Percentiles rank a stretch among this genome's conserved stretches.
These are phyloP conservation scores for Antheraea assamensis DNA, from an alignment of 2,888 invertebrate genomes.

Conservation along the genomic window DNA sequence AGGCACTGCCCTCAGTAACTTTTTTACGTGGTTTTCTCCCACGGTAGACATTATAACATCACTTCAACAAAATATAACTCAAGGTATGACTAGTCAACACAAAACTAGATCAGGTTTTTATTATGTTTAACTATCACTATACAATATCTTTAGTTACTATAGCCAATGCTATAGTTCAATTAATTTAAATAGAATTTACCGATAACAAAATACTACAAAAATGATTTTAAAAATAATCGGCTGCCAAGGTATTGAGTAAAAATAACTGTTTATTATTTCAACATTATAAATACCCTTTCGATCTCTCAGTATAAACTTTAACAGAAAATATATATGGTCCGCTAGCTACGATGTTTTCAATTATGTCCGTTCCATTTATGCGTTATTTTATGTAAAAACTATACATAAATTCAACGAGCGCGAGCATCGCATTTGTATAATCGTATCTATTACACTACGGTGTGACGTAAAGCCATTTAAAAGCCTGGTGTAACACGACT, in stretches of 20 bases:
- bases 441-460: constrained; percentile 36
- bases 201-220: too few relatives aligned
- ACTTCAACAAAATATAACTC: too few relatives aligned
- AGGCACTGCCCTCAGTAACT: too few relatives aligned
- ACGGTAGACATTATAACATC: too few relatives aligned
- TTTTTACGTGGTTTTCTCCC: too few relatives aligned
- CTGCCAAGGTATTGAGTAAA: neutral
- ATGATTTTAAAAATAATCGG: neutral
- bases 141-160: neutral
- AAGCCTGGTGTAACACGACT: constrained; percentile 39
- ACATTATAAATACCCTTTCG: neutral
- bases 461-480: constrained; percentile 47
- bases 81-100: neutral
- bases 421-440: constrained; percentile 7
- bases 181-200: too few relatives aligned
- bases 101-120: neutral
- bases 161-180: too few relatives aligned
- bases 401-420: neutral
- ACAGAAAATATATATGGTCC: neutral
- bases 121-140: neutral
- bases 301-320: neutral
- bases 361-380: constrained; percentile 6
- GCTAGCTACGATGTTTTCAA: neutral
- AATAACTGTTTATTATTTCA: neutral
- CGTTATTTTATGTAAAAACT: constrained; percentile 7